Percentiles rank a stretch among this genome's conserved stretches.
phyloP scores from a whole-genome alignment of 2,797 vertebrate species.

The Melanotaenia maccullochi region DNA sequence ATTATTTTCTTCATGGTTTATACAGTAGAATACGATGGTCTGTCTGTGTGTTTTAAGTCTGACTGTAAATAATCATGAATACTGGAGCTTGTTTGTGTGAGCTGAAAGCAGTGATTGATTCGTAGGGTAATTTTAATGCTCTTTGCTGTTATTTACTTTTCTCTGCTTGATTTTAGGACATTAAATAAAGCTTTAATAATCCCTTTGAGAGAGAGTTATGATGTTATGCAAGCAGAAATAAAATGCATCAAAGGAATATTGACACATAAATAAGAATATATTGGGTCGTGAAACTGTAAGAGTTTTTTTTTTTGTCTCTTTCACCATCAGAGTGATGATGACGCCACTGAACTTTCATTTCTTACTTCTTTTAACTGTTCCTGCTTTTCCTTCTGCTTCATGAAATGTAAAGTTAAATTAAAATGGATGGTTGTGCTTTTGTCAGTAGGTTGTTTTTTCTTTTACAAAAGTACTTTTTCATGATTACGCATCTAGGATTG shows the following conservation, averaged over 20 bases:
- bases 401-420: background rate
- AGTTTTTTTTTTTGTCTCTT: background rate
- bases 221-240: slow-evolving; percentile 17
- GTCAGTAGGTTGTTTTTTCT: background rate
- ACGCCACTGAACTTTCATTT: background rate
- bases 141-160: slow-evolving; percentile 12
- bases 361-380: background rate
- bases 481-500: background rate
- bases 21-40: background rate
- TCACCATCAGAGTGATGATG: background rate
- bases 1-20: background rate
- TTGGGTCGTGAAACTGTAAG: slow-evolving; percentile 2
- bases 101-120: slow-evolving; percentile 13
- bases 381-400: background rate
- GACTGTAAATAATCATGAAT: slow-evolving; percentile 11
- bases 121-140: slow-evolving; percentile 6
- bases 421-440: no score
- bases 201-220: background rate
- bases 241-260: slow-evolving; percentile 23
- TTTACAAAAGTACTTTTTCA: background rate
- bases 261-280: slow-evolving; percentile 11
- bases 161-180: slow-evolving; percentile 17
- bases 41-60: slow-evolving; percentile 9
- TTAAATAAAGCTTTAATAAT: slow-evolving; percentile 19
- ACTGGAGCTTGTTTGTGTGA: slow-evolving; percentile 11